These are phyloP conservation scores for Zoanthus sansibaricus DNA, from an alignment of 92 coral and sea anemone genomes.

Conservation along the genomic window DNA sequence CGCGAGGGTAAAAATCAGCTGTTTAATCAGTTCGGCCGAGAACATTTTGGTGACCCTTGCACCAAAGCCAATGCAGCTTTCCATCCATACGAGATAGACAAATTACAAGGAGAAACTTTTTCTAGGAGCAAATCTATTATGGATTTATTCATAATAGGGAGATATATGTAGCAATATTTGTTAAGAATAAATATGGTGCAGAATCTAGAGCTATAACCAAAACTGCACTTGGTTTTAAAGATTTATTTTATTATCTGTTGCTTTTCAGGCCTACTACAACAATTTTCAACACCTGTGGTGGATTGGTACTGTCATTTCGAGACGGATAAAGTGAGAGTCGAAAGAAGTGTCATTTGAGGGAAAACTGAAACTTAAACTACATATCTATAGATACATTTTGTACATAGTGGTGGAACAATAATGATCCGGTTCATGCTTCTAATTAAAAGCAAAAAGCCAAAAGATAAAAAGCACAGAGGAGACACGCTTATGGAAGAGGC, in stretches of 20 bases:
- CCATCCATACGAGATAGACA: not conserved
- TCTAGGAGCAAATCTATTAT: too few relatives aligned
- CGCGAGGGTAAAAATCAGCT: not conserved
- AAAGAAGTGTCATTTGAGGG: slow-evolving; percentile 23
- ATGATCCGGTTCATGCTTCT: too few relatives aligned
- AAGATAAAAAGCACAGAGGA: too few relatives aligned
- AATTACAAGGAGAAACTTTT: too few relatives aligned
- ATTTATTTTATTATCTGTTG: not conserved
- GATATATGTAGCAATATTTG: too few relatives aligned
- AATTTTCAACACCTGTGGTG: not conserved
- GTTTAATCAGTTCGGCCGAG: not conserved
- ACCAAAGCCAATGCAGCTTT: too few relatives aligned
- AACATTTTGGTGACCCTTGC: not conserved
- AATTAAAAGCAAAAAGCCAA: too few relatives aligned
- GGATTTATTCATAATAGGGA: too few relatives aligned
- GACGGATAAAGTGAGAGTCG: slow-evolving; percentile 44
- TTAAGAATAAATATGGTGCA: not conserved
- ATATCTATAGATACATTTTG: too few relatives aligned
- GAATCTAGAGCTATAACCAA: not conserved
- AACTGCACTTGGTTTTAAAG: too few relatives aligned
- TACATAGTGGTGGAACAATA: too few relatives aligned
- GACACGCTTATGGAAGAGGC: too few relatives aligned
- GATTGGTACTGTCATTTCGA: slow-evolving; percentile 25
- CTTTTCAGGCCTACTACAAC: not conserved
- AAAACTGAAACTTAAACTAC: not conserved